Conservation (phyloP, 2,113 vertebrate genomes). For the Coturnix japonica region DNA sequence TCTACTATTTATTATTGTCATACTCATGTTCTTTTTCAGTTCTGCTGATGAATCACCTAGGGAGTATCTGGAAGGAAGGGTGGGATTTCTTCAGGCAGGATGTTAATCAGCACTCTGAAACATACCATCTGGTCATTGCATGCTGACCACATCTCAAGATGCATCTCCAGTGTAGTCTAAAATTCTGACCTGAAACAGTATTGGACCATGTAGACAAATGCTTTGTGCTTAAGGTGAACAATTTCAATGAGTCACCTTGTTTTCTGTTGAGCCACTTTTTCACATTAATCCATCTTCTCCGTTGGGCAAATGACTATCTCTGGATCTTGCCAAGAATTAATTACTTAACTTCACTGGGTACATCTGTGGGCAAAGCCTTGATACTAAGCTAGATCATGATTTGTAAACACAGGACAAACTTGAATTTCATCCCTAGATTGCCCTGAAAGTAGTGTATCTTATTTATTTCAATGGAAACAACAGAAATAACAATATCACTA, state of each 20-base stretch:
- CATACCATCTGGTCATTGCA: not conserved
- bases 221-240: not conserved
- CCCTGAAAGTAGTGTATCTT: no score
- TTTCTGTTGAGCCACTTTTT: not conserved
- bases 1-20: not conserved
- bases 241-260: not conserved
- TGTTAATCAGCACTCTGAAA: not conserved
- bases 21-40: not conserved
- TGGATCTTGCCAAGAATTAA: not conserved
- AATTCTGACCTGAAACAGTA: not conserved
- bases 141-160: not conserved
- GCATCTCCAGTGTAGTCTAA: not conserved
- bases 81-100: not conserved
- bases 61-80: not conserved
- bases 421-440: not conserved
- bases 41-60: not conserved
- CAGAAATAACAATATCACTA: no score
- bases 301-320: rapidly evolving
- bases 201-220: not conserved
- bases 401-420: not conserved
- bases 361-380: not conserved
- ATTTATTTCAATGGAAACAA: no score
- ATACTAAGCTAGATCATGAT: not conserved
- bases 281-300: not conserved
- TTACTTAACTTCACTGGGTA: not conserved